These are phyloP conservation scores for Coelinius sp. DNA, from an alignment of 2,888 invertebrate species.

Conservation along the genomic window DNA sequence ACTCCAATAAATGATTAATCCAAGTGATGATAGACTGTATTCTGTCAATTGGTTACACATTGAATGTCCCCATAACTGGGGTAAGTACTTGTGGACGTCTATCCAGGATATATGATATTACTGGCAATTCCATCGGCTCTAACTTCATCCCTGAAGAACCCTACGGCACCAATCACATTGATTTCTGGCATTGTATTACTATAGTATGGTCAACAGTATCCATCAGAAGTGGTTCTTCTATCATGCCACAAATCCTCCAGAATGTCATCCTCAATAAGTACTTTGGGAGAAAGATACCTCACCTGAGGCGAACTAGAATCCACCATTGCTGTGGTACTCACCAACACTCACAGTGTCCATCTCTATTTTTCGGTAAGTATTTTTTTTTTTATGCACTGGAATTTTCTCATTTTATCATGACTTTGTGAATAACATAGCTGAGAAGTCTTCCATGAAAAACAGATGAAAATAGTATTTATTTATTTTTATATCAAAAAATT, in stretches of 20 bases:
- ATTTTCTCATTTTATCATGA: too few relatives aligned
- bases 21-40: slow-evolving; percentile 47
- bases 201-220: slow-evolving; percentile 25
- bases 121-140: slow-evolving; percentile 42
- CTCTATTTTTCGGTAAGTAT: too few relatives aligned
- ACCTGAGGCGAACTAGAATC: slow-evolving; percentile 48
- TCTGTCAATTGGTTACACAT: slow-evolving; percentile 45
- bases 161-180: slow-evolving; percentile 28
- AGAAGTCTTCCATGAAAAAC: too few relatives aligned
- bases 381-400: too few relatives aligned
- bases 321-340: slow-evolving; percentile 66
- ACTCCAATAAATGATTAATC: slow-evolving; percentile 60
- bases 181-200: slow-evolving; percentile 39
- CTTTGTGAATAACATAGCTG: too few relatives aligned
- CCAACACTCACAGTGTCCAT: slow-evolving; percentile 75
- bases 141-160: slow-evolving; percentile 40
- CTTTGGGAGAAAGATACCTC: slow-evolving; percentile 28
- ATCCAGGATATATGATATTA: slow-evolving; percentile 43
- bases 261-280: slow-evolving; percentile 38
- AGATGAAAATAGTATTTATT: too few relatives aligned
- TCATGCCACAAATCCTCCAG: slow-evolving; percentile 34
- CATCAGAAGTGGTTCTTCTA: slow-evolving; percentile 25
- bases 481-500: too few relatives aligned
- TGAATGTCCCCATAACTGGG: slow-evolving; percentile 46
- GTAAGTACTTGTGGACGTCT: slow-evolving; percentile 33